These are phyloP conservation scores for Octodon degus DNA, from an alignment of 2,113 vertebrate genomes.

Conservation along the genomic window DNA sequence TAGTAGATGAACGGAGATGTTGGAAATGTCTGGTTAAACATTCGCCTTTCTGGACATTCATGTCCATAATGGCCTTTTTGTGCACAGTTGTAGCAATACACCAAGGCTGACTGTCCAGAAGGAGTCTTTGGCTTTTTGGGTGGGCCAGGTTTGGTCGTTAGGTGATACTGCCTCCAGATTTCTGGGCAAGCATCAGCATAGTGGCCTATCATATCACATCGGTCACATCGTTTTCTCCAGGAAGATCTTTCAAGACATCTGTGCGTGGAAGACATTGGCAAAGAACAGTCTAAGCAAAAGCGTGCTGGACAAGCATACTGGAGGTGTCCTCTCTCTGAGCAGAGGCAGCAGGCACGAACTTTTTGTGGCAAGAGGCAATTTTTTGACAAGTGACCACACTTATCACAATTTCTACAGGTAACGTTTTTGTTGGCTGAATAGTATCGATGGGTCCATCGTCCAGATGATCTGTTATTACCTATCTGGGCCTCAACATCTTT, in stretches of 20 bases:
- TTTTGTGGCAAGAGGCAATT: constrained; percentile 93
- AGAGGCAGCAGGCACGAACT: constrained; percentile 90
- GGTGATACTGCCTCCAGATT: too few species aligned
- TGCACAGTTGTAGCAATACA: constrained; percentile 90
- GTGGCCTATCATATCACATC: constrained; percentile 95
- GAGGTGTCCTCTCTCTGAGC: constrained; percentile 89
- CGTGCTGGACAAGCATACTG: constrained; percentile 88
- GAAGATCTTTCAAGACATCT: constrained; percentile 90
- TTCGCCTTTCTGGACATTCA: constrained; percentile 86
- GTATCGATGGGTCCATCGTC: constrained; percentile 87
- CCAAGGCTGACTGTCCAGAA: constrained; percentile 44
- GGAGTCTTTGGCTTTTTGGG: constrained; percentile 75
- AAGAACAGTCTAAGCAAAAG: constrained; percentile 93
- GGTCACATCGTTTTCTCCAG: constrained; percentile 92
- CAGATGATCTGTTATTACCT: constrained; percentile 85
- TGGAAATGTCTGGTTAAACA: constrained; percentile 85
- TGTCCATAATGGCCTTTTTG: constrained; percentile 87
- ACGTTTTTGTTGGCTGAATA: constrained; percentile 90
- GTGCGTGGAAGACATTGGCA: constrained; percentile 89
- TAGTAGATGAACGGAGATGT: constrained; percentile 85
- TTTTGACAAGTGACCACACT: constrained; percentile 94
- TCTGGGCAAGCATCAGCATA: constrained; percentile 93
- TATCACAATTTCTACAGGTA: constrained; percentile 92
- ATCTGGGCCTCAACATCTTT: constrained; percentile 92
- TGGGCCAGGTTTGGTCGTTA: constrained; percentile 87